These are phyloP conservation scores for Simalia tracyae DNA, from an alignment of 2,797 vertebrate species.

Conservation along the genomic window DNA sequence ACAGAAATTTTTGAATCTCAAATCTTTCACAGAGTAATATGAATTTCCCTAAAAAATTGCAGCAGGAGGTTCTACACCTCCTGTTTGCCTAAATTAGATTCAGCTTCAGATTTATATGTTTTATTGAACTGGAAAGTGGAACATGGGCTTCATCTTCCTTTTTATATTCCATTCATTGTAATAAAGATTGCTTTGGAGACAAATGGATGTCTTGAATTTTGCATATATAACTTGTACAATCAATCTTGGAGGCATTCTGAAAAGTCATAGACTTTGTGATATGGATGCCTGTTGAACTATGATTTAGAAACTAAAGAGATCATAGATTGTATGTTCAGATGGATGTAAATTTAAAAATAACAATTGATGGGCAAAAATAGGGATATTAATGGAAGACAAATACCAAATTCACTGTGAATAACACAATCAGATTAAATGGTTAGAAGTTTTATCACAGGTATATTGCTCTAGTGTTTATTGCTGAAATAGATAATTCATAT, in stretches of 20 bases:
- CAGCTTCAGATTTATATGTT: background rate
- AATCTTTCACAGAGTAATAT: background rate
- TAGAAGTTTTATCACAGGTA: background rate
- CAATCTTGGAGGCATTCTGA: background rate
- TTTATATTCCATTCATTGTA: background rate
- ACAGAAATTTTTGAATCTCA: background rate
- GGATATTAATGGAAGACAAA: background rate
- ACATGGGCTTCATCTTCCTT: background rate
- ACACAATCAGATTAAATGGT: background rate
- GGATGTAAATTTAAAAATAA: background rate
- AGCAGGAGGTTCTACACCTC: background rate
- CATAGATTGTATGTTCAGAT: background rate
- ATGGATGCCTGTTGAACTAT: background rate
- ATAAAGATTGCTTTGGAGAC: background rate
- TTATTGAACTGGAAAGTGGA: background rate
- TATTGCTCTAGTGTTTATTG: background rate
- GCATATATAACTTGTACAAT: no score
- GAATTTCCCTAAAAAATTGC: background rate
- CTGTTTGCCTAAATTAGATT: background rate
- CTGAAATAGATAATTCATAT: background rate
- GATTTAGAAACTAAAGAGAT: background rate
- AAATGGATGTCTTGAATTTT: background rate
- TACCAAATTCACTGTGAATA: background rate
- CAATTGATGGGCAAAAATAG: background rate
- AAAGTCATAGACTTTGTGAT: background rate